Evolutionary conservation across 2,888 invertebrate genomes (phyloP), one percentile per base, ranked within the genome.

Genomic region (Steinernema scapterisci): DNA sequence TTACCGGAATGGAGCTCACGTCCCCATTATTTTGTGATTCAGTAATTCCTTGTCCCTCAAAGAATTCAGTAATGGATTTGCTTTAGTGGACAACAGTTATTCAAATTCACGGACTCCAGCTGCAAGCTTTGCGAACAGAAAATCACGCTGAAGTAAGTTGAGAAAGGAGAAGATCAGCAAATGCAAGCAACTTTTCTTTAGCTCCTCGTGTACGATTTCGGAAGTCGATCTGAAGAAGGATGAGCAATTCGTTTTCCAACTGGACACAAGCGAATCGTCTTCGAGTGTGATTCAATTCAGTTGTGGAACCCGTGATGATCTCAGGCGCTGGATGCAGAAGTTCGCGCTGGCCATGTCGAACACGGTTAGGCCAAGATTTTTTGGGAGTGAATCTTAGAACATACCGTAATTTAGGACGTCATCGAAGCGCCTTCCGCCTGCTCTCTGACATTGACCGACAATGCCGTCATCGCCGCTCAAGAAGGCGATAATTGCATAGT

Each of bases 401-500:
- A 7, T 48, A 5, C 13, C 6, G 5, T 19, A 2, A 7, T 48
- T 19, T 48, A 79, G 79, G 71, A 48, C n/a, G 77, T 70, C 38
- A 44, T 51, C 11, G 52, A 74, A 16, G 70, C 63, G 25, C 77
- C 80, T 6, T 78, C 78, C 23, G 79, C 82, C 16, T 80, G 80
- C 52, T 54, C 73, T 44, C 48, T 80, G 6, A 52, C 73, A 25
- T 46, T 77, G 31, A 77, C 80, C 6, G 74, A 75, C 23, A 77
- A 70, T n/a, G 45, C 73, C n/a, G 63, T 82, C 5, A 23, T 80
- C 31, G 78, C 85, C 11, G 83, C 82, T 0, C 84, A 84, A 51
- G 84, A 84, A 74, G 84, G 84, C 11, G 81, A 80, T 46, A 83
- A 81, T 48, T 84, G 82, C 73, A 77, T 81, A 63, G 76, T 72